These are phyloP conservation scores for Drosophila robusta DNA, from an alignment of 2,888 invertebrate genomes.

Conservation along the genomic window DNA sequence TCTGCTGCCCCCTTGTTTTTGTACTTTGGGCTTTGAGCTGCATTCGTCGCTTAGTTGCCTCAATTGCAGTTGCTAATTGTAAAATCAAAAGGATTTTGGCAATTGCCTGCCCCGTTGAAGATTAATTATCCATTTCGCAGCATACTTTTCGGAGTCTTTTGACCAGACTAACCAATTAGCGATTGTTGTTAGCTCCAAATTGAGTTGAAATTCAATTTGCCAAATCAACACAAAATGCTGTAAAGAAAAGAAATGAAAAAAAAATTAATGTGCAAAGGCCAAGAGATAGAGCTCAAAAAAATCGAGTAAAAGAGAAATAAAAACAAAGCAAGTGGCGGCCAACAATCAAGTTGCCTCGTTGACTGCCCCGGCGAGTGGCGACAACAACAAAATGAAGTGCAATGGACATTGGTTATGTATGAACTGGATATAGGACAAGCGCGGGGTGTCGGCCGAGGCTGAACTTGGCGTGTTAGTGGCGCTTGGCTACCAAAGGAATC, in stretches of 20 bases:
- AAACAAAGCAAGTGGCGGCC: slow-evolving; percentile 33
- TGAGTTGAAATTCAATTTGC: slow-evolving; percentile 76
- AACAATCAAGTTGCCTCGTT: slow-evolving; percentile 62
- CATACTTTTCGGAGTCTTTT: slow-evolving; percentile 61
- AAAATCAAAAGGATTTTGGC: slow-evolving; percentile 2
- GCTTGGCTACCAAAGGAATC: slow-evolving; percentile 30
- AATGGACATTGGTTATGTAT: slow-evolving; percentile 48
- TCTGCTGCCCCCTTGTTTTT: background rate
- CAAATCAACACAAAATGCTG: slow-evolving; percentile 65
- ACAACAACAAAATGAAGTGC: slow-evolving; percentile 71
- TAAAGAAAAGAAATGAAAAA: slow-evolving; percentile 12
- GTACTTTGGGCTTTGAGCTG: slow-evolving; percentile 15
- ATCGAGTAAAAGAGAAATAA: slow-evolving; percentile 15
- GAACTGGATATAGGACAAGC: background rate
- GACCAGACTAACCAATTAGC: slow-evolving; percentile 51
- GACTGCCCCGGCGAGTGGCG: slow-evolving; percentile 50
- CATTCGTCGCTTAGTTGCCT: slow-evolving; percentile 12
- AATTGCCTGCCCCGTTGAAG: slow-evolving; percentile 6
- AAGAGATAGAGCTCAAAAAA: slow-evolving; percentile 23
- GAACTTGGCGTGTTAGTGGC: slow-evolving; percentile 21
- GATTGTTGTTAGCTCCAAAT: slow-evolving; percentile 61
- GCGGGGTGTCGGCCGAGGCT: background rate
- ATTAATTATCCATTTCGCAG: slow-evolving; percentile 28
- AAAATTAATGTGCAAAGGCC: slow-evolving; percentile 22
- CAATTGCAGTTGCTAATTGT: slow-evolving; percentile 17